Evolutionary conservation across 2,888 invertebrate species (phyloP), one percentile per base, ranked within the genome.

Genomic region (Bedellia somnulentella): DNA sequence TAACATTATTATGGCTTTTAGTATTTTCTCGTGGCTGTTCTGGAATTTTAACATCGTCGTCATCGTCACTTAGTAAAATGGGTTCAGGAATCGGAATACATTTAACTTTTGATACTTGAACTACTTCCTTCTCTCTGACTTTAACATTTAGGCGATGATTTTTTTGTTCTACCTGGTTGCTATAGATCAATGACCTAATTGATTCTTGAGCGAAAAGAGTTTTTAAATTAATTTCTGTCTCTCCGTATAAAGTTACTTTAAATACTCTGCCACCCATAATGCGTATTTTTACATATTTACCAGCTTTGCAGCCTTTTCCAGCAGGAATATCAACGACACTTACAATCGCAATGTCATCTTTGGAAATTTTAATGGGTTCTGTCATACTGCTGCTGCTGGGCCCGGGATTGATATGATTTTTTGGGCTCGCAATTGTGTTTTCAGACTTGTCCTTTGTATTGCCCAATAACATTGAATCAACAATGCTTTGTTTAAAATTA

Each of bases 201-300:
- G 43, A 29, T 4, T 62, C 60, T 26, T 62, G 44, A 4, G 51
- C 35, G 35, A 71, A 57, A 31, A 73, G 37, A 4, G 49, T 43
- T 17, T 62, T 53, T 24, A 58, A 42, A 32, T 57, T 46, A 3
- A 57, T 39, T 27, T 52, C 36, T 27, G 47, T 35, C 31, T 52
- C 49, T 12, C 68, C 64, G 29, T 44, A 47, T 6, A 70, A 49
- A 1, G 64, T 63, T 5, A 59, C 68, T 49, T 52, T 66, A 31
- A 58, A 63, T 22, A 41, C 34, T 41, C 50, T 61, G 2, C 64
- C 63, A 41, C 58, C 58, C 4, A 62, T 52, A 29, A 70, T 41
- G 31, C 43, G 53, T 6, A 73, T 51, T 22, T 59, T 46, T 13
- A 70, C 47, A 25, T 33, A 41, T 38, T 51, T 56, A 35, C 51